Evolutionary conservation across 2,797 vertebrate genomes (phyloP), one percentile per base, ranked within the genome.

Genomic region (Galagoides demidoff): DNA sequence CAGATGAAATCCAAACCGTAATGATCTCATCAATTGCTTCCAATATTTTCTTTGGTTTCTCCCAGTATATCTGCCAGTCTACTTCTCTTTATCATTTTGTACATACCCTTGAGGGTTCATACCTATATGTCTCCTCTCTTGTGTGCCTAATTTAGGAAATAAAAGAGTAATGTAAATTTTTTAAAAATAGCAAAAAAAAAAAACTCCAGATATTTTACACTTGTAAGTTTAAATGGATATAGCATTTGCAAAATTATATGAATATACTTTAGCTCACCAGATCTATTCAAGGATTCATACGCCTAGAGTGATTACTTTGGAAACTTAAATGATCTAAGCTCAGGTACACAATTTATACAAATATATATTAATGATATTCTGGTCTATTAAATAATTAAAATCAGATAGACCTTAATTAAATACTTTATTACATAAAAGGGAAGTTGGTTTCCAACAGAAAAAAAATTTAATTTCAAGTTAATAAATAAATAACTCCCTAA

Each of bases 391-490:
- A 73, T 74, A 95, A 95, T 86, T 87, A 79, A 89, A 77, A 74
- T 83, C 82, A 92, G 22, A 85, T 66, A 90, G 29, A 83, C 16
- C 49, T 81, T 96, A 94, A 95, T 96, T 92, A 90, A 63, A 79
- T 27, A 76, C 52, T 81, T 96, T 85, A 85, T 34, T 94, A 89
- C 92, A 92, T 90, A 87, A 95, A 89, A 97, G 63, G 52, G 76
- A 94, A 89, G n/a, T 68, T 93, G 34, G 13, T 73, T 3, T 93
- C 63, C 14, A 92, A 89, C 3, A 63, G 85, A 95, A 92, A 97
- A 85, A 73, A 70, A 83, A n/a, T 7, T 59, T 73, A 92, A 89
- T 87, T 92, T 95, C 92, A 85, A 96, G 95, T 83, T 88, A 95
- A 92, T 57, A 89, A 95, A 91, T 61, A 85, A 95, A 76, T 74